Percentiles rank a stretch among this genome's conserved stretches.
Conservation (phyloP, 1,140 invertebrate genomes). For the Leptopilina clavipes region DNA sequence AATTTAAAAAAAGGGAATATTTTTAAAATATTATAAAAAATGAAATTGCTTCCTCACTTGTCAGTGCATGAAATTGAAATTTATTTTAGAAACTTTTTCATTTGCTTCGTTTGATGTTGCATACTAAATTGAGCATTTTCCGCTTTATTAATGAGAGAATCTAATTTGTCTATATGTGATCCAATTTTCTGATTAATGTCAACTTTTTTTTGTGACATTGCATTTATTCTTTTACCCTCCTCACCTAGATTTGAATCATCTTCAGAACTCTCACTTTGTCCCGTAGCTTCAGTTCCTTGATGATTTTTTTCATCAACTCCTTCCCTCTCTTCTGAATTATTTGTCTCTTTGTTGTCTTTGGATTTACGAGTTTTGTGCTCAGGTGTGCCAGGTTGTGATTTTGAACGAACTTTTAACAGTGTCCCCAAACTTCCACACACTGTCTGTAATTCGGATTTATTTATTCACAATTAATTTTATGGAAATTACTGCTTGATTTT, state of each 20-base stretch:
- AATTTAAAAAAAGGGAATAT: too few relatives aligned
- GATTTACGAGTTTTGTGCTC: constrained; percentile 57
- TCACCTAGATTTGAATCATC: constrained; percentile 39
- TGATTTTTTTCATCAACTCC: constrained; percentile 62
- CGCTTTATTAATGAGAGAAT: constrained; percentile 78
- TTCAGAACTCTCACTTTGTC: background rate
- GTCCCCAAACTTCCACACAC: constrained; percentile 81
- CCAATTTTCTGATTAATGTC: constrained; percentile 78
- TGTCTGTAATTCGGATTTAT: constrained; percentile 70
- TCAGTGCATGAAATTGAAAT: too few relatives aligned
- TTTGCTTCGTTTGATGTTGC: constrained; percentile 83
- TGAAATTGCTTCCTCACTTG: too few relatives aligned
- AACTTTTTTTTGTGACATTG: constrained; percentile 53
- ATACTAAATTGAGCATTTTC: constrained; percentile 81
- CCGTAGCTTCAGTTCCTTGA: constrained; percentile 47
- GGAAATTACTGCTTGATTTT: too few relatives aligned
- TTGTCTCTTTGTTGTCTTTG: constrained; percentile 36
- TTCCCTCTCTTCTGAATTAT: constrained; percentile 56
- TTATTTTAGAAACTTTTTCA: constrained; percentile 80
- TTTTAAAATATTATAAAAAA: too few relatives aligned
- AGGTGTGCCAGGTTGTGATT: constrained; percentile 64
- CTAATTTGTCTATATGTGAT: constrained; percentile 79
- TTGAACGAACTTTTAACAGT: constrained; percentile 77
- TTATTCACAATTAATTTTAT: too few relatives aligned
- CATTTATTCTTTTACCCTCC: constrained; percentile 19